Base-by-base conservation (phyloP, 2,113 vertebrate species). In the Microtus ochrogaster region DNA sequence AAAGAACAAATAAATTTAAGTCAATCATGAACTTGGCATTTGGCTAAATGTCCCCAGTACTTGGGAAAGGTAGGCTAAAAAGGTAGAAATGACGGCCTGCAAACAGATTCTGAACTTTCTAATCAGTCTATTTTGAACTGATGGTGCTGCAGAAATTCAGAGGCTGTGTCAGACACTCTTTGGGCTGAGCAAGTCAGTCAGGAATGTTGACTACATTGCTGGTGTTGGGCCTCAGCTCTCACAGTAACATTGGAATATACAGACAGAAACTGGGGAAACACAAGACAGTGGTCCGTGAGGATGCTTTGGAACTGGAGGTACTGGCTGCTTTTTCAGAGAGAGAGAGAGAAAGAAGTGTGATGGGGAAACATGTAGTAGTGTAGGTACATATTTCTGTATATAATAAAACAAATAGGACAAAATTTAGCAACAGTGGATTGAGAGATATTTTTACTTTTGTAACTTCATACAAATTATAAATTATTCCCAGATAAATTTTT, bases 371-470 rank as follows among this genome's bases (percentile, higher is more conserved):
- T 30, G 14, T 2, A 86, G 72, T 66, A 72, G 61, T 77, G 14
- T 77, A 79, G 85, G 61, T 39, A 16, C 1, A 12, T 16, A 44
- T 26, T 28, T 41, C 2, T n/a, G 9, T 28, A 55, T 13, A 21
- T 17, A 44, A 72, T 55, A 91, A 89, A 84, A 47, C 24, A 95
- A 66, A 89, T 0, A 16, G 47, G 39, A 58, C 49, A 55, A 91
- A 87, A 13, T 65, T 78, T 94, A 83, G 83, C 41, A 70, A 66
- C 8, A 79, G 11, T n/a, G 76, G 63, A 11, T 41, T 55, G n/a
- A 77, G 68, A 22, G 21, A 33, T 86, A 82, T 90, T 86, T 94
- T 96, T 92, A 70, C 28, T 77, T 92, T 94, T 95, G 41, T 82
- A 83, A 81, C 16, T 91, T 84, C 47, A 84, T 84, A 3, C 49